phyloP scores from a whole-genome alignment of 1,140 invertebrate genomes.

The Pachyrhynchus sulphureomaculatus region DNA sequence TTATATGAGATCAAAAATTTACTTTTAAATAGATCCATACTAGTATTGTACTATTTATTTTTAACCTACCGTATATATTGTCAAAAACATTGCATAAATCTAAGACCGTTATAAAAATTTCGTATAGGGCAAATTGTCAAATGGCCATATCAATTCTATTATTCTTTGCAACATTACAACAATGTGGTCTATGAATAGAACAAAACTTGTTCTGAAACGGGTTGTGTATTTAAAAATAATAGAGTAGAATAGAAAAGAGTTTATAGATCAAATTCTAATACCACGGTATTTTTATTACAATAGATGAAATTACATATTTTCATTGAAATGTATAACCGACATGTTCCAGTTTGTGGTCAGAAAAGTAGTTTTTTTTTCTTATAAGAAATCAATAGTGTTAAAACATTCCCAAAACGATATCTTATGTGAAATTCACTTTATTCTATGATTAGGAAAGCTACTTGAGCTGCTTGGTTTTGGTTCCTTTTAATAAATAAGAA shows the following conservation, averaged over 20 bases:
- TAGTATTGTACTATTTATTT: no score
- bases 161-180: neutral
- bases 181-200: slow-evolving; percentile 26
- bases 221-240: slow-evolving; percentile 17
- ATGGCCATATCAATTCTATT: neutral
- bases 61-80: no score
- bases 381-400: neutral
- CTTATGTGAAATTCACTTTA: no score
- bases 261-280: slow-evolving; percentile 22
- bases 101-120: slow-evolving; percentile 7
- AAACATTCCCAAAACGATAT: no score
- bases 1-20: no score
- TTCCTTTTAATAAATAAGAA: no score
- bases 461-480: no score
- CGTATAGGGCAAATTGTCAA: slow-evolving; percentile 16
- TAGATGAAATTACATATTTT: slow-evolving; percentile 32
- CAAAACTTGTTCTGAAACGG: slow-evolving; percentile 21
- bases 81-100: neutral
- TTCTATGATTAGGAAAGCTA: no score
- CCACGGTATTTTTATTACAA: slow-evolving; percentile 18
- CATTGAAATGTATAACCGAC: slow-evolving; percentile 26
- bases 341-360: slow-evolving; percentile 13
- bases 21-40: no score
- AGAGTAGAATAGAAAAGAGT: slow-evolving; percentile 20
- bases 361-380: neutral